Percentiles rank a stretch among this genome's conserved stretches.
These are phyloP conservation scores for Lagria hirta DNA, from an alignment of 2,888 invertebrate genomes.

Conservation along the genomic window DNA sequence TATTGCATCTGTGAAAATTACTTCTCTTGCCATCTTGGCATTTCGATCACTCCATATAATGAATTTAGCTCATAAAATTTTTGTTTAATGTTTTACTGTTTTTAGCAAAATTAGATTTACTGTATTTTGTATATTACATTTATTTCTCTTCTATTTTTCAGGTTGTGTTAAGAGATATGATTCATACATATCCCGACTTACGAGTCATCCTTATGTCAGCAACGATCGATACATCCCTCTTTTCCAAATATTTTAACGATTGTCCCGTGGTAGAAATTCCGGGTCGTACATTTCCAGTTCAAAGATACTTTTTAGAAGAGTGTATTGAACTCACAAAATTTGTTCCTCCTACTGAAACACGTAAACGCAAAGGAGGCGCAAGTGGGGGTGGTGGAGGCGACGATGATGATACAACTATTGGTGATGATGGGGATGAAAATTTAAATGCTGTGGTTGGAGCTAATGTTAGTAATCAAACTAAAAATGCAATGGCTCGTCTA, in stretches of 20 bases:
- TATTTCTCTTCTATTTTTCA: conserved; percentile 18
- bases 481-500: conserved; percentile 69
- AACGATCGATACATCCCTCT: conserved; percentile 92
- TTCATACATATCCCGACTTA: conserved; percentile 86
- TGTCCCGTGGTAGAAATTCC: conserved; percentile 90
- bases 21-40: too few species aligned
- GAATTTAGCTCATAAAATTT: too few species aligned
- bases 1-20: too few species aligned
- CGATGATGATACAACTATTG: conserved; percentile 57
- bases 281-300: conserved; percentile 84
- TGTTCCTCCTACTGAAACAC: conserved; percentile 71
- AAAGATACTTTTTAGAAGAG: conserved; percentile 93
- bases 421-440: conserved; percentile 66
- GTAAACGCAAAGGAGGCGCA: conserved; percentile 68
- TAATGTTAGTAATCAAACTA: conserved; percentile 57
- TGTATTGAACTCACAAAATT: conserved; percentile 85
- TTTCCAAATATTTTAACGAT: conserved; percentile 87
- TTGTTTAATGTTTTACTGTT: too few species aligned
- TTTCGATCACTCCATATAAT: too few species aligned
- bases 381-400: conserved; percentile 59
- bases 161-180: conserved; percentile 90
- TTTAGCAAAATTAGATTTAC: too few species aligned
- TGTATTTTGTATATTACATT: too few species aligned
- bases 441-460: conserved; percentile 63
- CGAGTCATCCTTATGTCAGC: conserved; percentile 97